Conservation (phyloP, 2,888 invertebrate species). For the Spisula solida region DNA sequence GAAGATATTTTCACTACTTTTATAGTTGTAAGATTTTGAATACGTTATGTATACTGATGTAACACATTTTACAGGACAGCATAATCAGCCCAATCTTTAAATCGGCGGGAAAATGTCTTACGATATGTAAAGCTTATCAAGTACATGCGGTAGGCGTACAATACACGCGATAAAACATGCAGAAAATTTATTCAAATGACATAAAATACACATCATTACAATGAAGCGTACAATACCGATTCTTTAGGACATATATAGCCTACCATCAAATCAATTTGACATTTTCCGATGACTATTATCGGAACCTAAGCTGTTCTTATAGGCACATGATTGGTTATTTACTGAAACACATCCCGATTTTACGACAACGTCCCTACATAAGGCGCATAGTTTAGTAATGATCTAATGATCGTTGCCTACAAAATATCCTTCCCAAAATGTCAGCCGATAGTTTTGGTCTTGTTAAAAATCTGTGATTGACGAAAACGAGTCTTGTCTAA, state of each 20-base stretch:
- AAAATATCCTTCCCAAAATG: slow-evolving; percentile 44
- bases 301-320: background rate
- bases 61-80: too few species aligned
- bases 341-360: background rate
- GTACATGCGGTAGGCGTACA: too few species aligned
- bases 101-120: too few species aligned
- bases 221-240: background rate
- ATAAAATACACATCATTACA: background rate
- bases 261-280: too few species aligned
- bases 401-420: slow-evolving; percentile 49
- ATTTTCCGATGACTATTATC: background rate
- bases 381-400: slow-evolving; percentile 42
- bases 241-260: too few species aligned
- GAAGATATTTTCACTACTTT: too few species aligned
- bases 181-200: background rate
- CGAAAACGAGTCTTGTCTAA: too few species aligned
- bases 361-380: slow-evolving; percentile 8
- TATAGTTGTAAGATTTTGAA: too few species aligned
- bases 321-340: background rate
- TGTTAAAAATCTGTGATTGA: slow-evolving; percentile 30
- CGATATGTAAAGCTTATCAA: too few species aligned
- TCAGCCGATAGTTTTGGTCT: slow-evolving; percentile 49
- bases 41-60: too few species aligned
- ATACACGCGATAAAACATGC: background rate
- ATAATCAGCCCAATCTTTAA: too few species aligned